A percentile compares a stretch with the other conserved stretches of the same genome.
These are phyloP conservation scores for Corynorhinus townsendii DNA, from an alignment of 2,113 vertebrate genomes.

Conservation along the genomic window DNA sequence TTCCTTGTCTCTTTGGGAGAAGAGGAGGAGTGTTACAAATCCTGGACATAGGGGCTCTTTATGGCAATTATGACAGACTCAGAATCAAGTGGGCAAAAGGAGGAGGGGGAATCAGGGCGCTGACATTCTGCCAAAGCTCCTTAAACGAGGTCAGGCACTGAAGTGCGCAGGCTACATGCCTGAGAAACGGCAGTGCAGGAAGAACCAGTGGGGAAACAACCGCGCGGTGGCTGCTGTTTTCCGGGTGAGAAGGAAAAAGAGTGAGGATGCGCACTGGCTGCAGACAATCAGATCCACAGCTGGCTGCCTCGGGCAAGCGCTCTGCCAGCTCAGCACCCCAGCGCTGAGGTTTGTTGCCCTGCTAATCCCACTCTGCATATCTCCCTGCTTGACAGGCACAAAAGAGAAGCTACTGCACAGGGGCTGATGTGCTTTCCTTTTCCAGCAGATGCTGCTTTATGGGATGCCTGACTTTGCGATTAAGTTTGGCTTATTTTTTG, in stretches of 20 bases:
- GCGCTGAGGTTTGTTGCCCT: not conserved
- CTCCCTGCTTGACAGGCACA: conserved; percentile 16
- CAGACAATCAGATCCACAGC: not conserved
- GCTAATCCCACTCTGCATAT: conserved; percentile 41
- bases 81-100: conserved; percentile 55
- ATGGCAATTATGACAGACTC: conserved; percentile 58
- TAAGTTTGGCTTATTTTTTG: conserved; percentile 52
- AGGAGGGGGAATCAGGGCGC: not conserved
- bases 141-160: conserved; percentile 62
- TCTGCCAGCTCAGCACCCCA: not conserved
- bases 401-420: conserved; percentile 14
- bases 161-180: conserved; percentile 4
- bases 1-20: not conserved
- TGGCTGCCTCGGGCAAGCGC: not conserved
- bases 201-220: not conserved
- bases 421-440: conserved; percentile 41
- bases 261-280: not conserved
- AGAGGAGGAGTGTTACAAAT: conserved; percentile 23
- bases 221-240: not conserved
- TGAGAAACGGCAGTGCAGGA: conserved; percentile 10
- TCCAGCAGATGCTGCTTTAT: conserved; percentile 56
- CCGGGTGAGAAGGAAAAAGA: not conserved
- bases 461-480: conserved; percentile 53
- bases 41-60: conserved; percentile 45
- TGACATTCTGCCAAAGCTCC: conserved; percentile 68